phyloP scores from a whole-genome alignment of 2,113 vertebrate species.

The Eleginops maclovinus region DNA sequence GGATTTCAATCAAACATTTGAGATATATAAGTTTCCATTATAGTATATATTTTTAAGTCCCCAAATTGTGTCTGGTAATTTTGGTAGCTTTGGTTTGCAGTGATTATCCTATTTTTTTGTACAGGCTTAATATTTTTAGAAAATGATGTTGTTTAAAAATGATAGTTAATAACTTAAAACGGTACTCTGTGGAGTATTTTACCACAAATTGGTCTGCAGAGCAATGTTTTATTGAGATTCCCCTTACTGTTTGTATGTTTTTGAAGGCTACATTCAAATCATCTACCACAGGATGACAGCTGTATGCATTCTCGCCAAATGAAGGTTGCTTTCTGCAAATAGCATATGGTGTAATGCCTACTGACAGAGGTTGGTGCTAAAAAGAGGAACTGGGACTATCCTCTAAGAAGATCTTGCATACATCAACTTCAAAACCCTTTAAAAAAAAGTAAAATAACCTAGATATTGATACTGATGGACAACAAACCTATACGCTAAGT shows the following conservation, averaged over 20 bases:
- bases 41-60: neutral
- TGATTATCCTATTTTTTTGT: constrained; percentile 25
- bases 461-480: too few species aligned
- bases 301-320: neutral
- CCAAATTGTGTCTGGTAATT: neutral
- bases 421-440: too few species aligned
- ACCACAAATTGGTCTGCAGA: constrained; percentile 52
- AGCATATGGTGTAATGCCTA: neutral
- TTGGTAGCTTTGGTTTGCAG: neutral
- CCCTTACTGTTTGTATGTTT: constrained; percentile 38
- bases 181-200: constrained; percentile 12
- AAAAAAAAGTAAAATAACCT: too few species aligned
- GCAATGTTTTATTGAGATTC: constrained; percentile 36
- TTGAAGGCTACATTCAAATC: constrained; percentile 25
- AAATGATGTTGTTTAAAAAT: constrained; percentile 44
- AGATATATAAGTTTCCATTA: neutral
- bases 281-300: constrained; percentile 38
- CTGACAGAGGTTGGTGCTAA: neutral
- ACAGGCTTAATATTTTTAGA: neutral
- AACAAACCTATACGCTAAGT: too few species aligned
- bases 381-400: too few species aligned
- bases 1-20: neutral
- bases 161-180: constrained; percentile 28
- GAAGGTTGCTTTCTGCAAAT: neutral
- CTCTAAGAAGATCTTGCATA: too few species aligned